Evolutionary conservation across 2,888 invertebrate genomes (phyloP).

Genomic region (Ecliptopera silaceata): DNA sequence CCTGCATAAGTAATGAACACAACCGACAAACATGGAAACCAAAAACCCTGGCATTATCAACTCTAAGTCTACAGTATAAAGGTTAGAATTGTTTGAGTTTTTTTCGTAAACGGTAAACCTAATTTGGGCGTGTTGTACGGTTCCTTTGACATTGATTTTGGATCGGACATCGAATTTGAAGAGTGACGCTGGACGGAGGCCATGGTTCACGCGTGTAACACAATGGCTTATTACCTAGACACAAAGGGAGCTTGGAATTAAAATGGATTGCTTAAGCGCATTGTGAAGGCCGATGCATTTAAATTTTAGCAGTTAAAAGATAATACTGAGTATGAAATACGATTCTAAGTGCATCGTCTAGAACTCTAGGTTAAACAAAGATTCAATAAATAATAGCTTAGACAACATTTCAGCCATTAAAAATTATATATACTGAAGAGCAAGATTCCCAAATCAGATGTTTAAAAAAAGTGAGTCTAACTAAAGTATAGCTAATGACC

Average conservation of each 20-base stretch:
- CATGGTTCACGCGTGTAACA: constrained; percentile 47
- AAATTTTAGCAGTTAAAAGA: background rate
- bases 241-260: constrained; percentile 35
- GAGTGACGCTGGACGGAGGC: constrained; percentile 53
- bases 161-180: constrained; percentile 61
- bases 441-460: no score
- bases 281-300: constrained; percentile 26
- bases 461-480: no score
- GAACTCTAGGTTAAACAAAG: no score
- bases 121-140: constrained; percentile 61
- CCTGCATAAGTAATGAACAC: constrained; percentile 73
- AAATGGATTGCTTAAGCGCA: constrained; percentile 37
- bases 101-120: constrained; percentile 51
- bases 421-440: no score
- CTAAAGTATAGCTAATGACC: background rate
- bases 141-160: constrained; percentile 77
- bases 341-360: no score
- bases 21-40: constrained; percentile 46
- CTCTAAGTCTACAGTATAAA: constrained; percentile 43
- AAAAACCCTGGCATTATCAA: constrained; percentile 38
- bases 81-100: constrained; percentile 43
- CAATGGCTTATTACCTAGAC: constrained; percentile 50
- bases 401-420: no score
- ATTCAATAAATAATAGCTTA: no score
- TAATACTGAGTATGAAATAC: no score